These are phyloP conservation scores for Vultur gryphus DNA, from an alignment of 2,797 vertebrate genomes.

Conservation along the genomic window DNA sequence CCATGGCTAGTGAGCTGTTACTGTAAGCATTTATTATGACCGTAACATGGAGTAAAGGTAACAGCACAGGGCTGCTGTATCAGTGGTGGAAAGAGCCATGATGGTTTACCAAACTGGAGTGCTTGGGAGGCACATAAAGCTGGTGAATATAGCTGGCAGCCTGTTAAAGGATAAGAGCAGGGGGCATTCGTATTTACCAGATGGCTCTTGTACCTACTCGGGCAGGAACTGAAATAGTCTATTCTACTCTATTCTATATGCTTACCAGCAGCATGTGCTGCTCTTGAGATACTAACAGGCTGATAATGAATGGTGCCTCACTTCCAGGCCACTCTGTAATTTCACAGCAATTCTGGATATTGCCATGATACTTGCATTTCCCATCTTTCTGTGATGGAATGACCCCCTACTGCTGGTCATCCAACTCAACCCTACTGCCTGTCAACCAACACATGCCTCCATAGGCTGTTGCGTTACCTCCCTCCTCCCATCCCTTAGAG, in stretches of 20 bases:
- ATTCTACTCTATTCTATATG: neutral
- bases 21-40: neutral
- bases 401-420: neutral
- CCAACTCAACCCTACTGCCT: neutral
- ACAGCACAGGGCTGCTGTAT: rapidly evolving
- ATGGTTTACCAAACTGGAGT: neutral
- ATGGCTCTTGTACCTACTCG: neutral
- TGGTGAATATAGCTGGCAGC: neutral
- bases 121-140: neutral
- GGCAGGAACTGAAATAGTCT: neutral
- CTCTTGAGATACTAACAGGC: neutral
- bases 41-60: neutral
- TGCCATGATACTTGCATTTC: neutral
- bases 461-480: neutral
- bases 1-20: neutral
- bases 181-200: neutral
- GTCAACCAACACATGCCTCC: neutral
- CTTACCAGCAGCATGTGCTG: neutral
- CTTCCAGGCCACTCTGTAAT: neutral
- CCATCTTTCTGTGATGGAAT: neutral
- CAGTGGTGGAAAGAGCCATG: neutral
- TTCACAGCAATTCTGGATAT: neutral
- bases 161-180: neutral
- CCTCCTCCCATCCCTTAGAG: neutral
- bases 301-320: neutral